Evolutionary conservation across 2,888 invertebrate genomes (phyloP), one percentile per base, ranked within the genome.

Genomic region (Zeuzera pyrina): DNA sequence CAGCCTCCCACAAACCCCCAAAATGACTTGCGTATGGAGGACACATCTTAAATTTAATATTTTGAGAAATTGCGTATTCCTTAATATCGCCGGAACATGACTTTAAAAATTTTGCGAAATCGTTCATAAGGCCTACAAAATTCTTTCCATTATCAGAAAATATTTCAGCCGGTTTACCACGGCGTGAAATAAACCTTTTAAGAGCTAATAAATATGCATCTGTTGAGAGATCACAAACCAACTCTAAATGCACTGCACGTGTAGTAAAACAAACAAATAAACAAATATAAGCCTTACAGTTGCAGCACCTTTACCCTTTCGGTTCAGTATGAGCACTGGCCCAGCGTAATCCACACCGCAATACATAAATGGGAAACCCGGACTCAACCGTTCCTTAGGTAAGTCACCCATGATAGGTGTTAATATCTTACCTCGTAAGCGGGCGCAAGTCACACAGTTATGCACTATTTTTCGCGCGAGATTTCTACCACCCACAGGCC

Each of bases 161-260:
- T 21, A 51, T 44, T 30, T 45, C 35, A 6, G 15, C n/a, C 1
- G 47, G 48, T 30, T 43, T 47, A 14, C 39, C 45, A 10, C 45
- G 36, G 7, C 49, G 38, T 10, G 46, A 42, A 11, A 47, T 41
- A 30, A 47, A 47, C 4, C 46, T 12, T 22, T 42, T 47, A 12
- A 47, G 31, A 12, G 43, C 39, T n/a, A 47, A 23, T 19, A 45
- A 12, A 14, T 45, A 42, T 6, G 38, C 41, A 5, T 33, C 39
- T 5, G 38, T 31, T 4, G 41, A 24, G 7, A 46, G 38, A 16
- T 38, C 36, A 12, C 39, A 39, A 1, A 46, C 43, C 4, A 45
- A 31, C 21, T 48, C 46, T 24, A 43, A 42, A 30, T 47, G 46
- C 1, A 50, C 24, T 0, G 45, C 40, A 2, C 46, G 39, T 3